phyloP scores from a whole-genome alignment of 2,797 vertebrate genomes.

The Poecilia velifera region DNA sequence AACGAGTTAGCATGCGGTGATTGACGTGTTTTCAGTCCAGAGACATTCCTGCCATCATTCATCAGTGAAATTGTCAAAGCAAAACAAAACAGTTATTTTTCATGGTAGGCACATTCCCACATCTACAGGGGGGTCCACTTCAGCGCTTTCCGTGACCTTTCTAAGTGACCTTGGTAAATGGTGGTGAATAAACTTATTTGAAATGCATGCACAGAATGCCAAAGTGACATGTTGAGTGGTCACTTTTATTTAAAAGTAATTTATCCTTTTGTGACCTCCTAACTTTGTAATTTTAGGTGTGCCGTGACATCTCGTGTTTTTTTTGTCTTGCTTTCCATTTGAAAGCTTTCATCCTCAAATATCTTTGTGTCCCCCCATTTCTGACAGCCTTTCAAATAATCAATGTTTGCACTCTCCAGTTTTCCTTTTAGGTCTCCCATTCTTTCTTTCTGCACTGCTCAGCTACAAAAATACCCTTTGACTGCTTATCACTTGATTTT shows the following conservation, averaged over 20 bases:
- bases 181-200: slow-evolving; percentile 45
- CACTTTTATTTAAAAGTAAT: slow-evolving; percentile 20
- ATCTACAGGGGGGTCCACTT: slow-evolving; percentile 53
- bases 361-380: slow-evolving; percentile 29
- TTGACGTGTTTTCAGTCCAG: slow-evolving; percentile 16
- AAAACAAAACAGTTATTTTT: slow-evolving; percentile 42
- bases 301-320: neutral
- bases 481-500: slow-evolving; percentile 23
- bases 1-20: slow-evolving; percentile 1
- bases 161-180: slow-evolving; percentile 37
- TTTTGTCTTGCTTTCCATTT: slow-evolving; percentile 26
- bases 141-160: slow-evolving; percentile 62
- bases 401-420: slow-evolving; percentile 35
- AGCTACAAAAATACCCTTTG: slow-evolving; percentile 41
- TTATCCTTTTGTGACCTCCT: neutral
- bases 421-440: slow-evolving; percentile 44
- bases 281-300: slow-evolving; percentile 1
- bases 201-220: slow-evolving; percentile 61
- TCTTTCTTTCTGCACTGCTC: slow-evolving; percentile 31
- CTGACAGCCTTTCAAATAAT: slow-evolving; percentile 35
- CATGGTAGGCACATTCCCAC: slow-evolving; percentile 51
- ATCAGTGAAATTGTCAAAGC: slow-evolving; percentile 54
- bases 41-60: slow-evolving; percentile 61
- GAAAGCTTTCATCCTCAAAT: slow-evolving; percentile 29
- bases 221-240: slow-evolving; percentile 51